A percentile compares a stretch with the other conserved stretches of the same genome.
These are phyloP conservation scores for Odontesthes bonariensis DNA, from an alignment of 2,113 vertebrate genomes.

Conservation along the genomic window DNA sequence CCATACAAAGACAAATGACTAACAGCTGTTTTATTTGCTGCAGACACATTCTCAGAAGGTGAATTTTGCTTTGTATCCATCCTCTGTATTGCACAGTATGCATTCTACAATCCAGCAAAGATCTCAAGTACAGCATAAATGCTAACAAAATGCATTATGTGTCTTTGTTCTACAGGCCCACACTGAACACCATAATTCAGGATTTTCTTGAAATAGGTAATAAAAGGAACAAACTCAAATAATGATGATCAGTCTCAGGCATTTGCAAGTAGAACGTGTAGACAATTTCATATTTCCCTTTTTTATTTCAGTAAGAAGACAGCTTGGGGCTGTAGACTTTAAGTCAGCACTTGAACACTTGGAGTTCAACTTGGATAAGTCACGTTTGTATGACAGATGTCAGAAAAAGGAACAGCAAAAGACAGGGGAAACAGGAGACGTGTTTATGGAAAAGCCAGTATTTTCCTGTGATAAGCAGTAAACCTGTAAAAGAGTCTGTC, in stretches of 20 bases:
- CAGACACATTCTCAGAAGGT: constrained; percentile 72
- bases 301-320: constrained; percentile 15
- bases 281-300: constrained; percentile 19
- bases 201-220: background rate
- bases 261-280: background rate
- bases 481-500: background rate
- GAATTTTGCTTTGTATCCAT: constrained; percentile 47
- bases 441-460: background rate
- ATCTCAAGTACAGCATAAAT: background rate
- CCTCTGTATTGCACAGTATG: background rate
- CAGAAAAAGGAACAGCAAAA: background rate
- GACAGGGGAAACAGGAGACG: background rate
- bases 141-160: too few species aligned
- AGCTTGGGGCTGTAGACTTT: constrained; percentile 16
- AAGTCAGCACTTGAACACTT: constrained; percentile 4
- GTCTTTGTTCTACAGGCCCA: background rate
- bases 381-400: constrained; percentile 5
- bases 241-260: too few species aligned
- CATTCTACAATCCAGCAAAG: background rate
- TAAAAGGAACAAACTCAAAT: background rate
- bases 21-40: constrained; percentile 88
- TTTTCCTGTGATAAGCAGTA: background rate
- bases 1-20: constrained; percentile 87
- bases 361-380: constrained; percentile 8
- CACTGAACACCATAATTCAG: background rate